Percentiles rank a stretch among this genome's conserved stretches.
Evolutionary conservation across 1,140 invertebrate species (phyloP).

Genomic region (Sesamia nonagrioides): DNA sequence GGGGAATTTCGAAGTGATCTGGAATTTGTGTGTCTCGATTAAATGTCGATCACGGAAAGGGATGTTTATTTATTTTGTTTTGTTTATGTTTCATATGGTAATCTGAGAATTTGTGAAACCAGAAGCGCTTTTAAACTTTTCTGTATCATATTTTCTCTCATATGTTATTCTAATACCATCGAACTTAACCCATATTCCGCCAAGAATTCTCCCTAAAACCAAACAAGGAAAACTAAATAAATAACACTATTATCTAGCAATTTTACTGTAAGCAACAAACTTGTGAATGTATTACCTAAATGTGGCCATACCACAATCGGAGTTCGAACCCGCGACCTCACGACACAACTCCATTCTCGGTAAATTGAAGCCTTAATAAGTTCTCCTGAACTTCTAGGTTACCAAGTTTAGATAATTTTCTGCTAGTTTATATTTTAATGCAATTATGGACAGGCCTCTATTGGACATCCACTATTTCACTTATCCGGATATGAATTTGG

Average conservation of each 20-base stretch:
- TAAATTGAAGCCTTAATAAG: conserved; percentile 46
- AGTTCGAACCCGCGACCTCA: conserved; percentile 45
- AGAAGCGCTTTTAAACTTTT: neutral
- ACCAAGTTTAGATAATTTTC: conserved; percentile 38
- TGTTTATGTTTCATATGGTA: neutral
- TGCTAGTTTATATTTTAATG: conserved; percentile 21
- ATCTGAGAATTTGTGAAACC: neutral
- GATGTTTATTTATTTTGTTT: neutral
- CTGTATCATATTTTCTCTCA: neutral
- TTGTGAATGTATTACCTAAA: conserved; percentile 40
- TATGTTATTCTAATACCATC: neutral
- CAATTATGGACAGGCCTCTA: conserved; percentile 8
- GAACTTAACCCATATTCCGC: conserved; percentile 1
- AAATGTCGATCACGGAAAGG: conserved; percentile 36
- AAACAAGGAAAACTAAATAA: conserved; percentile 23
- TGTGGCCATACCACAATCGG: conserved; percentile 29
- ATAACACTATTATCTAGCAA: conserved; percentile 26
- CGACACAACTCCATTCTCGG: conserved; percentile 40
- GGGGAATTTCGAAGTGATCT: neutral
- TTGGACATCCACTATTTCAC: neutral
- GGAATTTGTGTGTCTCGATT: conserved; percentile 17
- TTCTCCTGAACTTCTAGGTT: conserved; percentile 37
- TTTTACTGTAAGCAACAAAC: conserved; percentile 21
- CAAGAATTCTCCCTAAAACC: conserved; percentile 6
- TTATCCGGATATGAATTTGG: conserved; percentile 22